A percentile compares a stretch with the other conserved stretches of the same genome.
These are phyloP conservation scores for Morbakka virulenta DNA, from an alignment of 30 jellyfish, hydroid and myxozoan genomes.

Conservation along the genomic window DNA sequence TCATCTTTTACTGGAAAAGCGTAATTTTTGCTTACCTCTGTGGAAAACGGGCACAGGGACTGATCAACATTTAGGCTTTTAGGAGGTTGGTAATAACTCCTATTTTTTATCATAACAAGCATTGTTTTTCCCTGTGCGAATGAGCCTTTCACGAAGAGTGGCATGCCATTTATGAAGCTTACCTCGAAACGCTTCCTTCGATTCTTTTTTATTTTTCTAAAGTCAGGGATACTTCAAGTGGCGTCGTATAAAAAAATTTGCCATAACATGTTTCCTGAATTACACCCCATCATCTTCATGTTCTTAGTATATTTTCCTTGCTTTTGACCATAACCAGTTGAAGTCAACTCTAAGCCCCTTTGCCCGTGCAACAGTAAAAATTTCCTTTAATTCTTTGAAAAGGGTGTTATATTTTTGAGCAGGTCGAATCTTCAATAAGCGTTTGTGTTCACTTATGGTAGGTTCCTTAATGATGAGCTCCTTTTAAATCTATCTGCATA, in stretches of 20 bases:
- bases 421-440: slow-evolving; percentile 20
- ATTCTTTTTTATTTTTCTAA: slow-evolving; percentile 23
- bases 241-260: slow-evolving; percentile 19
- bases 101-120: slow-evolving; percentile 16
- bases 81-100: slow-evolving; percentile 44
- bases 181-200: slow-evolving; percentile 25
- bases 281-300: not conserved
- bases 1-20: not conserved
- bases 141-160: slow-evolving; percentile 36
- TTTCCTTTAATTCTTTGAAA: slow-evolving; percentile 7
- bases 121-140: slow-evolving; percentile 22
- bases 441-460: slow-evolving; percentile 1
- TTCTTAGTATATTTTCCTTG: slow-evolving; percentile 25
- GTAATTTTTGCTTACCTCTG: not conserved
- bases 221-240: not conserved
- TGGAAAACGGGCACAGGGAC: not conserved
- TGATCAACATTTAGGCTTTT: slow-evolving; percentile 53
- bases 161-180: slow-evolving; percentile 24
- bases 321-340: slow-evolving; percentile 63
- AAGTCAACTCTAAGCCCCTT: slow-evolving; percentile 56
- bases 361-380: slow-evolving; percentile 21
- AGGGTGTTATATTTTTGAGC: slow-evolving; percentile 40
- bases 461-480: too few relatives aligned
- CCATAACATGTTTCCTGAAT: slow-evolving; percentile 20
- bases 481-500: too few relatives aligned